Percentiles rank a stretch among this genome's conserved stretches.
phyloP scores from a whole-genome alignment of 2,113 vertebrate genomes.

The Chamaea fasciata region DNA sequence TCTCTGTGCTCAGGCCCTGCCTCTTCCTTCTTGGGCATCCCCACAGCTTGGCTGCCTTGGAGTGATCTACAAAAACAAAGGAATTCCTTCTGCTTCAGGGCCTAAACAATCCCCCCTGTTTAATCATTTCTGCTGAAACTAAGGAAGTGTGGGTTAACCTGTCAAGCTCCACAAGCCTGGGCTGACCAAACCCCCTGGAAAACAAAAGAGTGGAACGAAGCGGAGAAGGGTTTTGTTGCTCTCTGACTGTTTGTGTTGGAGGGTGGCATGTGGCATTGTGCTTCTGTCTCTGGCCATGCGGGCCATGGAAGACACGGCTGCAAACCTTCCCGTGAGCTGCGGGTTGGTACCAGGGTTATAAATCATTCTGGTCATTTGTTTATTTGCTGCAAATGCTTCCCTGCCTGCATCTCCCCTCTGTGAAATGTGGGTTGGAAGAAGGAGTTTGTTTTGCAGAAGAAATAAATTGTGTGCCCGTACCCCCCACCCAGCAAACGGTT shows the following conservation, averaged over 20 bases:
- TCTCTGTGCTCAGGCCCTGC: not conserved
- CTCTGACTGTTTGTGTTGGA: slow-evolving; percentile 18
- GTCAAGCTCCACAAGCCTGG: slow-evolving; percentile 32
- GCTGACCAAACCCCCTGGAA: slow-evolving; percentile 47
- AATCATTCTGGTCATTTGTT: not conserved
- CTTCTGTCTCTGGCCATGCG: not conserved
- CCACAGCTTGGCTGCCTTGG: not conserved
- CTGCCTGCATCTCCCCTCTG: not conserved
- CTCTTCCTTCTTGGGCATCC: slow-evolving; percentile 1
- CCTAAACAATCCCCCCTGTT: slow-evolving; percentile 60
- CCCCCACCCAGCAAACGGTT: not conserved
- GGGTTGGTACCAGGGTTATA: not conserved
- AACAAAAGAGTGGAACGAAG: slow-evolving; percentile 65
- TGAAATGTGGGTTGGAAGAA: not conserved
- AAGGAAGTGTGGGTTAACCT: slow-evolving; percentile 59
- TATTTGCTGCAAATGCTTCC: not conserved
- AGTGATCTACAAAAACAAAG: slow-evolving; percentile 62
- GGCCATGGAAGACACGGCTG: not conserved
- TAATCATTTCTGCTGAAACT: slow-evolving; percentile 41
- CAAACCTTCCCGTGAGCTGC: not conserved
- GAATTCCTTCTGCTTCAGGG: slow-evolving; percentile 17
- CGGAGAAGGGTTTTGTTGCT: slow-evolving; percentile 32
- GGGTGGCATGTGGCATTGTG: not conserved
- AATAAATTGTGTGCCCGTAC: not conserved
- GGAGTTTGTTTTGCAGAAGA: slow-evolving; percentile 12